A percentile compares a stretch with the other conserved stretches of the same genome.
Conservation (phyloP, 2,888 invertebrate genomes). For the Congeria kusceri region DNA sequence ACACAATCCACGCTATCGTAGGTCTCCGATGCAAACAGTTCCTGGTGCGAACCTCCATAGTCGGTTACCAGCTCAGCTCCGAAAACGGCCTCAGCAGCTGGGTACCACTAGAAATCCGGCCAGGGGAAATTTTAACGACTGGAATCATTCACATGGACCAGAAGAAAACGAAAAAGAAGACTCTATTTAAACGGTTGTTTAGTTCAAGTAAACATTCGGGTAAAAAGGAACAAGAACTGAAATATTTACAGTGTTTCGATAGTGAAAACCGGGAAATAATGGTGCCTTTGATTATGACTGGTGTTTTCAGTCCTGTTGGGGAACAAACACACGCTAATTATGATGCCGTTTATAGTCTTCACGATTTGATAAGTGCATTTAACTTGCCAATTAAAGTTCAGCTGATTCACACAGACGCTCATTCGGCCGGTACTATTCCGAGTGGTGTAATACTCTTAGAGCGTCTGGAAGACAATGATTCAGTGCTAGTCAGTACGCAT, state of each 20-base stretch:
- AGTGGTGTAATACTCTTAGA: constrained; percentile 75
- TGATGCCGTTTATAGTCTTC: constrained; percentile 80
- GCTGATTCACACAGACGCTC: constrained; percentile 72
- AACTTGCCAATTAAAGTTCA: constrained; percentile 78
- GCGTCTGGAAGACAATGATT: constrained; percentile 73
- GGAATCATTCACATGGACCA: constrained; percentile 81
- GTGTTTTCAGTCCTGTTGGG: constrained; percentile 81
- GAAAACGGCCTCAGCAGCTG: constrained; percentile 76
- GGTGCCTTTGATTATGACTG: constrained; percentile 81
- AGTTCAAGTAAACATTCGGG: constrained; percentile 67
- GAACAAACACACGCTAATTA: constrained; percentile 74
- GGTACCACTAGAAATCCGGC: constrained; percentile 77
- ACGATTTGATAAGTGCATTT: constrained; percentile 79
- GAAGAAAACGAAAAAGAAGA: constrained; percentile 76
- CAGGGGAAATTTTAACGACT: constrained; percentile 76
- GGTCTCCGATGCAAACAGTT: constrained; percentile 77
- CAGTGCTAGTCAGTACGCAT: constrained; percentile 65
- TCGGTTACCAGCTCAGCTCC: constrained; percentile 77
- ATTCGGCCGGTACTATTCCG: constrained; percentile 47
- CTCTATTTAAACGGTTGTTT: constrained; percentile 75
- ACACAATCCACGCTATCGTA: constrained; percentile 79
- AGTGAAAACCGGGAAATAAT: constrained; percentile 75
- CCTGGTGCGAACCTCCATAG: constrained; percentile 78
- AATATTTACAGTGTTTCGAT: constrained; percentile 81
- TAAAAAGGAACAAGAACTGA: constrained; percentile 78